phyloP scores from a whole-genome alignment of 92 coral and sea anemone species.

The Porites rus region DNA sequence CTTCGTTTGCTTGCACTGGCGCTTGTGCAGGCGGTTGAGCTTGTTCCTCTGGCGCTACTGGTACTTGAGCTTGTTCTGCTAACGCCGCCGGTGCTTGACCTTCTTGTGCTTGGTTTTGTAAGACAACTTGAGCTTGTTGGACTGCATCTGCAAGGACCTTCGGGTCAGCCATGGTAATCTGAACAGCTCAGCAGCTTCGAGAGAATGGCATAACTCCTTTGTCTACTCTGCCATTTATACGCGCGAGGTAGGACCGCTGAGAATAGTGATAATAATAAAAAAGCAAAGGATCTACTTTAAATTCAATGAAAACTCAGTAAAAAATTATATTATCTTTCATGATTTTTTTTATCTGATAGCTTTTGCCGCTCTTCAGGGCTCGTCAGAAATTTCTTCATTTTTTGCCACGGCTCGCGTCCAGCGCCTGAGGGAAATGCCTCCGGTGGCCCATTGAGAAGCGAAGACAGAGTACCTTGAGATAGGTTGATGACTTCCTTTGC shows the following conservation, averaged over 20 bases:
- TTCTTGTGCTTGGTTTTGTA: conserved; percentile 4
- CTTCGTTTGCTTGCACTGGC: background rate
- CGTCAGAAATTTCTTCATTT: conserved; percentile 23
- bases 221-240: conserved; percentile 1
- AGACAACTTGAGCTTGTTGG: too few relatives aligned
- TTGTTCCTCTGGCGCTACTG: background rate
- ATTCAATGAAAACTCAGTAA: too few relatives aligned
- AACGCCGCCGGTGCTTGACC: too few relatives aligned
- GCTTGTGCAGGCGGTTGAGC: conserved; percentile 2
- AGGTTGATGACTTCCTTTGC: conserved; percentile 16
- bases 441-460: conserved; percentile 17
- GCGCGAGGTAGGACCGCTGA: conserved; percentile 30
- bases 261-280: background rate
- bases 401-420: conserved; percentile 36
- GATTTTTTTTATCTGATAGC: conserved; percentile 12
- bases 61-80: background rate
- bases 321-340: conserved; percentile 21
- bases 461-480: conserved; percentile 30
- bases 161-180: too few relatives aligned
- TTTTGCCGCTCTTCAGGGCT: conserved; percentile 22
- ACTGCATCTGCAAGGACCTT: background rate
- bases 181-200: background rate
- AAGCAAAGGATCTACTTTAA: conserved; percentile 5
- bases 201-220: conserved; percentile 8
- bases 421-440: conserved; percentile 7